Conservation (phyloP, 2,797 vertebrate species). For the Sebastes elongatus region DNA sequence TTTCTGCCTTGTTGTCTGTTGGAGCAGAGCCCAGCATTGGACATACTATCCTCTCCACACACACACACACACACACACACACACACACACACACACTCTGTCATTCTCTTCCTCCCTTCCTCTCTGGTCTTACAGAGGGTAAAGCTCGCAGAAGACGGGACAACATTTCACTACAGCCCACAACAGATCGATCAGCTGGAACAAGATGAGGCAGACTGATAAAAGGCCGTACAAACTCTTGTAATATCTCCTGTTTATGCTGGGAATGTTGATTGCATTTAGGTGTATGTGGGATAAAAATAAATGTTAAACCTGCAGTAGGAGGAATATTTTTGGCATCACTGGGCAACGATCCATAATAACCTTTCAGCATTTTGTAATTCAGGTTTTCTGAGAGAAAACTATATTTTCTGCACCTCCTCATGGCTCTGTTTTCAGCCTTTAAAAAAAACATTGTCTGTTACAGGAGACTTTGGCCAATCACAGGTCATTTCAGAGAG, state of each 20-base stretch:
- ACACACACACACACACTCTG: conserved; percentile 11
- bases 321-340: too few relatives aligned
- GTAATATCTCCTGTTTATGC: background rate
- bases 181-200: conserved; percentile 65
- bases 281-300: background rate
- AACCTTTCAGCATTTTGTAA: too few relatives aligned
- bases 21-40: conserved; percentile 67
- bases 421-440: too few relatives aligned
- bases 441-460: too few relatives aligned
- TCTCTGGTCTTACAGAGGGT: conserved; percentile 21
- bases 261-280: background rate
- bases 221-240: background rate
- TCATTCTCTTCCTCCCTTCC: background rate
- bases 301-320: background rate
- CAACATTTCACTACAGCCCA: conserved; percentile 60
- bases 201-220: conserved; percentile 27
- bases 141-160: conserved; percentile 9
- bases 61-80: conserved; percentile 1
- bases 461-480: too few relatives aligned
- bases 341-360: background rate
- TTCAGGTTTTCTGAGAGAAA: too few relatives aligned
- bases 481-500: too few relatives aligned
- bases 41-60: conserved; percentile 45
- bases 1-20: conserved; percentile 53
- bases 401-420: too few relatives aligned